These are phyloP conservation scores for Xiphophorus birchmanni DNA, from an alignment of 2,797 vertebrate genomes.

Conservation along the genomic window DNA sequence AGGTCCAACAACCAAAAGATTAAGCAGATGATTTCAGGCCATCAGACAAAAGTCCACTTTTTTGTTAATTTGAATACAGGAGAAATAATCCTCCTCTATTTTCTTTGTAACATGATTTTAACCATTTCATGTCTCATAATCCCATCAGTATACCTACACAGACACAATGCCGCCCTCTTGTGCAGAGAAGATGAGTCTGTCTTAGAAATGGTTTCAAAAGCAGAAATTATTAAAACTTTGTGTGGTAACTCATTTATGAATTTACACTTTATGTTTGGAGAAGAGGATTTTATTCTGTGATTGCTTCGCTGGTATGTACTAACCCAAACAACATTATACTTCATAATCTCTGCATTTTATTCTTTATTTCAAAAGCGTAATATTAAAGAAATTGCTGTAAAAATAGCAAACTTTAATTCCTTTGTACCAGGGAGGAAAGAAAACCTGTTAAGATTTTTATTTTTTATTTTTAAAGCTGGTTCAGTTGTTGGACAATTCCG, in stretches of 20 bases:
- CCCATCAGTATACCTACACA: neutral
- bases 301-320: neutral
- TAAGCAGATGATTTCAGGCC: neutral
- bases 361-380: neutral
- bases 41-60: neutral
- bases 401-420: neutral
- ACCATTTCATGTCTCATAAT: neutral
- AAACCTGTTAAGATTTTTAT: neutral
- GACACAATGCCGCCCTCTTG: conserved; percentile 69
- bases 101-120: neutral
- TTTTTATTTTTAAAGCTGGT: neutral
- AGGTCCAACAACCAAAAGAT: neutral
- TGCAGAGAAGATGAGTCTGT: conserved; percentile 20
- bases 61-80: neutral
- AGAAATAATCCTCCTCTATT: neutral
- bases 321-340: neutral
- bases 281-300: neutral
- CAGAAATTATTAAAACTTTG: neutral
- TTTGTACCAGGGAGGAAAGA: neutral
- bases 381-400: neutral
- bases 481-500: neutral
- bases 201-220: conserved; percentile 1
- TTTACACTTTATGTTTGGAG: neutral
- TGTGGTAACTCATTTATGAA: neutral
- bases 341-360: neutral